Conservation (phyloP, 2,113 vertebrate genomes). For the Caracal caracal region DNA sequence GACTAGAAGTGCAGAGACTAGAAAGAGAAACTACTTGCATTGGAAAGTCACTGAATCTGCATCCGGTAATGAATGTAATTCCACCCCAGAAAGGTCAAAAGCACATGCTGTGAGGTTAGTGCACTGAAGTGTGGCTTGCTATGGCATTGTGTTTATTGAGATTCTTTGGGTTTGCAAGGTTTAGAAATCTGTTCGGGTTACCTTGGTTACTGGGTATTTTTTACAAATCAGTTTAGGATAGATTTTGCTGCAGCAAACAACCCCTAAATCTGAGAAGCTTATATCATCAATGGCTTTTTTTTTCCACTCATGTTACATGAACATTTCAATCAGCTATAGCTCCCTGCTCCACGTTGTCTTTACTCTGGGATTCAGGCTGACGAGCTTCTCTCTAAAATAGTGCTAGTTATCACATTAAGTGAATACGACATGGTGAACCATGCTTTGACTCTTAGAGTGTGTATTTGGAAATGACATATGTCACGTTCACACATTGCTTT, state of each 20-base stretch:
- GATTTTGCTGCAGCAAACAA: neutral
- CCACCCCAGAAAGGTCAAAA: conserved; percentile 29
- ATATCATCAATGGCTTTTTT: neutral
- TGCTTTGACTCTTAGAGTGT: neutral
- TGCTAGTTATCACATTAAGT: neutral
- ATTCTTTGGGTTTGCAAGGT: neutral
- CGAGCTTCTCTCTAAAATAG: neutral
- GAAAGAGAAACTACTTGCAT: neutral
- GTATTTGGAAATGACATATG: neutral
- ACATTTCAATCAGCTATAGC: neutral
- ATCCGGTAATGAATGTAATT: neutral
- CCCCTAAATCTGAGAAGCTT: neutral
- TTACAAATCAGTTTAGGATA: neutral
- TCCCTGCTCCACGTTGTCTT: neutral
- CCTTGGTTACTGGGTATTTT: neutral
- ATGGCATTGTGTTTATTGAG: neutral
- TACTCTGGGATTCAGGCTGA: neutral
- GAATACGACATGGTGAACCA: neutral
- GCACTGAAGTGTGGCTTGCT: neutral
- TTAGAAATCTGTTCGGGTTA: neutral
- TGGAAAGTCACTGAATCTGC: neutral
- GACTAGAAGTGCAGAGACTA: neutral
- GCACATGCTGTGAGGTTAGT: neutral
- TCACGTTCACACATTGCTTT: neutral
- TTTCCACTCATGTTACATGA: neutral